phyloP scores from a whole-genome alignment of 1,140 invertebrate genomes.

The Eupeodes corollae region DNA sequence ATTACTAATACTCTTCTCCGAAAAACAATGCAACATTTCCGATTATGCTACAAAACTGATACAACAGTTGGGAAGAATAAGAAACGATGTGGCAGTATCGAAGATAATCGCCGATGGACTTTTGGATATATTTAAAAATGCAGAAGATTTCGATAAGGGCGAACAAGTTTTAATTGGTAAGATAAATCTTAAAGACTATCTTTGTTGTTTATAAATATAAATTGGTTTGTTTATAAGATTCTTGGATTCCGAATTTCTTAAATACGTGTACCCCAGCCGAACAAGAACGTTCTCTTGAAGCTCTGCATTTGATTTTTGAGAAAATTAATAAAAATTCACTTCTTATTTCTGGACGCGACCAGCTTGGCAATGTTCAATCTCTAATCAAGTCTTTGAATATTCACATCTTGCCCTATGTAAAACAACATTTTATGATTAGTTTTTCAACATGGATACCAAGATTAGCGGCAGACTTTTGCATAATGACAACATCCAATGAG shows the following conservation, averaged over 20 bases:
- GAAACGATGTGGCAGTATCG: constrained; percentile 20
- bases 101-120: constrained; percentile 17
- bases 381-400: constrained; percentile 19
- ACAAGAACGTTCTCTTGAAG: constrained; percentile 27
- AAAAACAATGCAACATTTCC: constrained; percentile 14
- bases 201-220: not conserved
- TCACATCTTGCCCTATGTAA: constrained; percentile 25
- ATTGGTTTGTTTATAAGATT: constrained; percentile 3
- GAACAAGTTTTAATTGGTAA: constrained; percentile 24
- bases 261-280: constrained; percentile 21
- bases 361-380: not conserved
- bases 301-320: constrained; percentile 19
- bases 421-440: constrained; percentile 16
- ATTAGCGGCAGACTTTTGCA: constrained; percentile 23
- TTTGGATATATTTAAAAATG: constrained; percentile 18
- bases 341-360: not conserved
- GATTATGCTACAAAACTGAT: constrained; percentile 28
- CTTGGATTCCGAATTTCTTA: constrained; percentile 28
- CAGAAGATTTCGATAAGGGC: constrained; percentile 22
- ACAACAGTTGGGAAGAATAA: constrained; percentile 17
- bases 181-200: not conserved
- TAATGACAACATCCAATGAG: constrained; percentile 9
- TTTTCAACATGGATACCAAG: constrained; percentile 24
- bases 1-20: constrained; percentile 21
- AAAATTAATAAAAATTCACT: constrained; percentile 8